Evolutionary conservation across 2,113 vertebrate species (phyloP), one percentile per base, ranked within the genome.

Genomic region (Sigmodon hispidus): DNA sequence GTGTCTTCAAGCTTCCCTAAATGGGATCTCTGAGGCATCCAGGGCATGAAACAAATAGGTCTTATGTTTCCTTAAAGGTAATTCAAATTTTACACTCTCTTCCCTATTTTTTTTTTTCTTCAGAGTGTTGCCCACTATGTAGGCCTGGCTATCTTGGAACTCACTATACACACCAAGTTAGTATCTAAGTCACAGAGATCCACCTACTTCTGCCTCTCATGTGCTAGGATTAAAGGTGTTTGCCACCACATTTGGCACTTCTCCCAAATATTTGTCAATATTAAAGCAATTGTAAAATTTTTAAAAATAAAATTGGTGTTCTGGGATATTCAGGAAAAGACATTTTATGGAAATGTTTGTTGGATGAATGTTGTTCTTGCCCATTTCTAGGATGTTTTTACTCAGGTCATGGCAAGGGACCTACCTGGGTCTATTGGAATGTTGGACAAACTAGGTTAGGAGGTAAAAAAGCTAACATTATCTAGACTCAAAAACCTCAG

Each of bases 31-130:
- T 87, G 57, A 77, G 70, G 91, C 55, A 21, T 31, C 65, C 61
- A 43, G 50, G 17, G 9, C 61, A 73, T 90, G 50, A 50, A 26
- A 36, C 36, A 77, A 67, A 73, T 45, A 26, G 17, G 24, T 94
- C 40, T 36, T 70, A 24, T 63, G 93, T 94, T 92, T 79, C 50
- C 87, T 94, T 91, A 72, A 96, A 75, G 69, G 94, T 75, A 91
- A 65, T 86, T 8, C 36, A 86, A 87, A 88, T 43, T 95, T 93
- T 94, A 9, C 16, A 19, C 91, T 19, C 36, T 69, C 40, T 45
- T 84, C 24, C 57, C 40, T 85, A 12, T 45, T 34, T 65, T 15
- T 40, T 52, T 77, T 26, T 59, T 48, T 63, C 26, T 48, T 65
- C 65, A 59, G 48, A 65, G 48, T 61, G 15, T 85, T 63, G 59